phyloP scores from a whole-genome alignment of 2,888 invertebrate genomes.

The Ophion ventricosus region DNA sequence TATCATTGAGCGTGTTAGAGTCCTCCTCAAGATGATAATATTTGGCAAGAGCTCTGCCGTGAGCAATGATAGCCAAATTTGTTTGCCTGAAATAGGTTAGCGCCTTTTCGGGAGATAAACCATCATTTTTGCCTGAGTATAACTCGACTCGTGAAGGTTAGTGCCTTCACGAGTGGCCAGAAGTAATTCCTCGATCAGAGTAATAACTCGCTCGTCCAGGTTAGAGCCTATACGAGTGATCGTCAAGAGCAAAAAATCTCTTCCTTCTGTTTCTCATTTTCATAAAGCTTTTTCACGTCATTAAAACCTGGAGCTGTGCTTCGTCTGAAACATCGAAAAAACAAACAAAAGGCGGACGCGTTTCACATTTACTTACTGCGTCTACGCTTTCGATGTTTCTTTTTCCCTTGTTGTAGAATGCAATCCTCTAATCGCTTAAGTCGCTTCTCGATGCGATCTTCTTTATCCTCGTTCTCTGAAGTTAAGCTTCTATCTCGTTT shows the following conservation, averaged over 20 bases:
- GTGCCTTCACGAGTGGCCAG: too few relatives aligned
- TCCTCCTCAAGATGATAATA: not conserved
- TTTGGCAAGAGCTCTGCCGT: too few relatives aligned
- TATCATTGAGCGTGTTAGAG: not conserved
- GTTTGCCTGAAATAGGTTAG: not conserved
- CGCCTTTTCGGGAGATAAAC: slow-evolving; percentile 2
- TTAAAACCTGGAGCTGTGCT: not conserved
- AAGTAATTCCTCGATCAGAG: not conserved
- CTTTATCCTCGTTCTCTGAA: not conserved
- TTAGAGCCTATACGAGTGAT: slow-evolving; percentile 3
- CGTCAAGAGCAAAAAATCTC: not conserved
- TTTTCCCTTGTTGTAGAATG: not conserved
- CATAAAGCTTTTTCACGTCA: not conserved
- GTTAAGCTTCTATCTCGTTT: not conserved
- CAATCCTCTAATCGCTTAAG: not conserved
- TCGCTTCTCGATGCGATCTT: not conserved
- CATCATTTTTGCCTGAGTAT: not conserved
- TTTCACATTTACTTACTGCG: not conserved
- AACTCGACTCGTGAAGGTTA: not conserved
- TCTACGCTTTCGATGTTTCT: not conserved
- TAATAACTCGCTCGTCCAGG: not conserved
- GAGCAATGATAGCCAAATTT: not conserved
- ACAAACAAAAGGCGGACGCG: too few relatives aligned
- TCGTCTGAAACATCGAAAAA: too few relatives aligned
- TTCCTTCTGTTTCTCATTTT: not conserved